Conservation (phyloP, 2,888 invertebrate genomes). For the Eilema griseolum region DNA sequence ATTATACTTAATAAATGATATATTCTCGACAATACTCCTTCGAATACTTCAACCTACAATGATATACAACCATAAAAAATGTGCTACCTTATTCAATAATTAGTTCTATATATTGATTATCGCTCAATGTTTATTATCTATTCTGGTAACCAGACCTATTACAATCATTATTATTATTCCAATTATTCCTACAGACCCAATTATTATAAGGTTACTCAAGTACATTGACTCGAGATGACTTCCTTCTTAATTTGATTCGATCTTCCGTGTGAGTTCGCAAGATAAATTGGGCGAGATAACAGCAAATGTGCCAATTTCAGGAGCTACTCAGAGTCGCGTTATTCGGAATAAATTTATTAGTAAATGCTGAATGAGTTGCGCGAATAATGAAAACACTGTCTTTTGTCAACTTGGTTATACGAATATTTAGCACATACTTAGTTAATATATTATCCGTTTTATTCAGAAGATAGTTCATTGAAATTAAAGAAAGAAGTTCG, state of each 20-base stretch:
- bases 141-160: not conserved
- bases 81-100: not conserved
- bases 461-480: not conserved
- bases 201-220: conserved; percentile 6
- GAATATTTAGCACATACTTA: no score
- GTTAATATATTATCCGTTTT: not conserved
- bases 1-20: no score
- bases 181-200: not conserved
- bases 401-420: conserved; percentile 10
- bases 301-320: conserved; percentile 46
- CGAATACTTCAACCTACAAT: no score
- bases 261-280: conserved; percentile 19
- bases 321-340: conserved; percentile 49
- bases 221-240: not conserved
- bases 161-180: not conserved
- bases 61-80: no score
- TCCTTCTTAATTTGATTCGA: conserved; percentile 9
- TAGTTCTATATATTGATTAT: not conserved
- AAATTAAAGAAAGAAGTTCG: not conserved
- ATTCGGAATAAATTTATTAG: conserved; percentile 62
- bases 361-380: conserved; percentile 42
- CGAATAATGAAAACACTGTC: conserved; percentile 23
- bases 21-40: no score
- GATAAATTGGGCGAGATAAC: conserved; percentile 38
- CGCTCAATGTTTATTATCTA: not conserved